Evolutionary conservation across 2,113 vertebrate genomes (phyloP).

Genomic region (Callorhinus ursinus): DNA sequence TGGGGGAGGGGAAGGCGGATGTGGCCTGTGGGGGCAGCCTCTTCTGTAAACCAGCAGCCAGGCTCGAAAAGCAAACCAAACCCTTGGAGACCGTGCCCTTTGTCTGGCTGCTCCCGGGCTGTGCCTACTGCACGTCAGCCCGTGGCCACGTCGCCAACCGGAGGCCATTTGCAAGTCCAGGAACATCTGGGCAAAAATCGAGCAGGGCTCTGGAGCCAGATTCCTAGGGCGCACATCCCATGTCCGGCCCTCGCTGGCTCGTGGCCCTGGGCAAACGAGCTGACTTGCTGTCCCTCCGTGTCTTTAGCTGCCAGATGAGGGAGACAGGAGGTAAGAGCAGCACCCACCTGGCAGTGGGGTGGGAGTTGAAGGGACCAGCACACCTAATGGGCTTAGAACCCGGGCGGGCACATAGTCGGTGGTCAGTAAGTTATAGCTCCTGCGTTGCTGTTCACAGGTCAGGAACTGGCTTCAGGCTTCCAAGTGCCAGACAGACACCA

Average conservation of each 20-base stretch:
- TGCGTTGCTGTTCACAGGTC: not conserved
- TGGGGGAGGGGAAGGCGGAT: not conserved
- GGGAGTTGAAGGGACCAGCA: not conserved
- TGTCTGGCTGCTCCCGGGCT: not conserved
- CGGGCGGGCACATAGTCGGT: not conserved
- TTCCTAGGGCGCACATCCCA: not conserved
- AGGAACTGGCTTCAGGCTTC: not conserved
- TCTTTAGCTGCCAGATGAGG: not conserved
- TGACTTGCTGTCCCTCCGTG: not conserved
- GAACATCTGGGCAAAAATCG: not conserved
- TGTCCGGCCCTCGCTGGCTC: not conserved
- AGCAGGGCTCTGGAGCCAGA: rapidly evolving
- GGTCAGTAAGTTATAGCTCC: not conserved
- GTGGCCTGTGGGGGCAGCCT: not conserved
- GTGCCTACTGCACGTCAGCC: rapidly evolving
- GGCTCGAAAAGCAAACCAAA: not conserved
- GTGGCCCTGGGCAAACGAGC: no score
- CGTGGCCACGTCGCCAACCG: rapidly evolving
- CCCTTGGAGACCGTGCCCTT: not conserved
- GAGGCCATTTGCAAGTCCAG: not conserved
- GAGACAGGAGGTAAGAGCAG: no score
- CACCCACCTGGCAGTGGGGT: not conserved
- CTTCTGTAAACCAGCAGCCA: not conserved
- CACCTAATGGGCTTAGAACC: not conserved
- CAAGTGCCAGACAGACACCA: not conserved